Percentiles rank a stretch among this genome's conserved stretches.
These are phyloP conservation scores for Acinonyx jubatus DNA, from an alignment of 2,113 vertebrate genomes.

Conservation along the genomic window DNA sequence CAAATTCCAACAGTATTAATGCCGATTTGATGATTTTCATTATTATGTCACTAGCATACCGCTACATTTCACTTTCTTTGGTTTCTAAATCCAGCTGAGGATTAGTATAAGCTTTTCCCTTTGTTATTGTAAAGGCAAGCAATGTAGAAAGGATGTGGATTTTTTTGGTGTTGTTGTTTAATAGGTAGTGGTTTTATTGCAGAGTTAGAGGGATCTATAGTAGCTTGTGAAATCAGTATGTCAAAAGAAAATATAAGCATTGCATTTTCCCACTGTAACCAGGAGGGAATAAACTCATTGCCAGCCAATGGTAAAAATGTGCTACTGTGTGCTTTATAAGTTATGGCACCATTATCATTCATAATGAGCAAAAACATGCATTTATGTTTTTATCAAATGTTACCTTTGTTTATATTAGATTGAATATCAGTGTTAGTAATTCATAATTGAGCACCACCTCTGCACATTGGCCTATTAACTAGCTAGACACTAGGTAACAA, in stretches of 20 bases:
- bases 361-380: not conserved
- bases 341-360: not conserved
- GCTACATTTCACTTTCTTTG: slow-evolving; percentile 59
- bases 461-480: not conserved
- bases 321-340: not conserved
- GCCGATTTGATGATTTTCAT: slow-evolving; percentile 63
- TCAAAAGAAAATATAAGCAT: not conserved
- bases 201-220: not conserved
- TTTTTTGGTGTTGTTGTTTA: not conserved
- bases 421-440: not conserved
- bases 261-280: not conserved
- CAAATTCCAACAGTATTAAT: slow-evolving; percentile 58
- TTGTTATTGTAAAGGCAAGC: slow-evolving; percentile 17
- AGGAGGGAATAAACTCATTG: not conserved
- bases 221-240: not conserved
- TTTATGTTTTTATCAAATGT: not conserved
- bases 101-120: slow-evolving; percentile 52
- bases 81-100: slow-evolving; percentile 56
- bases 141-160: not conserved
- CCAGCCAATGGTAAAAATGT: not conserved
- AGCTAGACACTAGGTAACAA: not conserved
- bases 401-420: not conserved
- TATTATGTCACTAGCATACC: slow-evolving; percentile 55
- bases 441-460: not conserved
- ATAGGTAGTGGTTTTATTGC: not conserved